These are phyloP conservation scores for Podarcis siculus DNA, from an alignment of 2,797 vertebrate species.

Conservation along the genomic window DNA sequence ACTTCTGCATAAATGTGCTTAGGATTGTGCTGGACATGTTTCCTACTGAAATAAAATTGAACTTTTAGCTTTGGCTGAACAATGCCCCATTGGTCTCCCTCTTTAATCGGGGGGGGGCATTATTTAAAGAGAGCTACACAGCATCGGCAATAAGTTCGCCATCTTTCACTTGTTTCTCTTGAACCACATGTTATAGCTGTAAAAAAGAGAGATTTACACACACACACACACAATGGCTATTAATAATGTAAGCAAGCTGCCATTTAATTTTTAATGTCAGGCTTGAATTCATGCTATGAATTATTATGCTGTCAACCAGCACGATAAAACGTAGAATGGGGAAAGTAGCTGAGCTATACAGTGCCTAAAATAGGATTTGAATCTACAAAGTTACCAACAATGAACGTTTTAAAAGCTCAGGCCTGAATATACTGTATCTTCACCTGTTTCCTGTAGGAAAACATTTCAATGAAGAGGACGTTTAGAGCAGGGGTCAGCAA, in stretches of 20 bases:
- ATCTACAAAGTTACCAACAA: not conserved
- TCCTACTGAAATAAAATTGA: not conserved
- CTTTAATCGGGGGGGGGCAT: not conserved
- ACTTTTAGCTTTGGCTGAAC: not conserved
- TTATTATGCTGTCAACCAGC: conserved; percentile 7
- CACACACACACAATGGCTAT: not conserved
- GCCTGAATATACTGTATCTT: not conserved
- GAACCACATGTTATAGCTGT: not conserved
- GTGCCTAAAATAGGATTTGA: not conserved
- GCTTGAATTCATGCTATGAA: not conserved
- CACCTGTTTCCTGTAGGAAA: not conserved
- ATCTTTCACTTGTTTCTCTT: not conserved
- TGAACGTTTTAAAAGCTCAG: not conserved
- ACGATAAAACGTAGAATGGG: not conserved
- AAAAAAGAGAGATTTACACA: no score
- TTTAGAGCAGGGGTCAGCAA: no score
- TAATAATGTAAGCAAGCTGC: conserved; percentile 14
- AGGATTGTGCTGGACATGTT: not conserved
- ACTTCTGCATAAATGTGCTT: not conserved
- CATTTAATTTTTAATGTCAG: conserved; percentile 8
- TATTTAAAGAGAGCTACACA: not conserved
- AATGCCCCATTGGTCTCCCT: not conserved
- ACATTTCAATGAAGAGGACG: not conserved
- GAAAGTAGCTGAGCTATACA: not conserved
- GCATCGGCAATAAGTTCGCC: not conserved